Conservation (phyloP, 2,797 vertebrate genomes). For the Ceryle rudis region DNA sequence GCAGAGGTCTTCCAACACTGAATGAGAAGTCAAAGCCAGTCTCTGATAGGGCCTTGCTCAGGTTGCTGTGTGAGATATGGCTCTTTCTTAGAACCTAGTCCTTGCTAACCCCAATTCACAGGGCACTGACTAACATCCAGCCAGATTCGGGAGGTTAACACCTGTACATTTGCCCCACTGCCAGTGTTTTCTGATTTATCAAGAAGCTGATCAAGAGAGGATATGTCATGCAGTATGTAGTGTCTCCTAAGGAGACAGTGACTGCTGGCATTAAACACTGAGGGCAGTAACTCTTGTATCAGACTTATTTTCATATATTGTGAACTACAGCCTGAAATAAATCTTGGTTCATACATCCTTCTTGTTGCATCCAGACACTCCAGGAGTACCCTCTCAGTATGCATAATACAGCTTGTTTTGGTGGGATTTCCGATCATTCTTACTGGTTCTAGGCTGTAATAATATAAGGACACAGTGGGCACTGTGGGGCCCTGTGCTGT, state of each 20-base stretch:
- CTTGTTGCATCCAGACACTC: neutral
- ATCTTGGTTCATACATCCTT: neutral
- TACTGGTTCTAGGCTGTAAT: neutral
- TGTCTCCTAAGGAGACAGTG: neutral
- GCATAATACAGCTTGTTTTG: neutral
- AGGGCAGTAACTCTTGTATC: neutral
- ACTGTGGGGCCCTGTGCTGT: fast-evolving
- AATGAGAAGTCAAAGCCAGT: neutral
- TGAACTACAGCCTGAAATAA: neutral
- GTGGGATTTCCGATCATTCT: fast-evolving
- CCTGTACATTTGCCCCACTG: neutral
- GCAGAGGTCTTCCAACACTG: neutral
- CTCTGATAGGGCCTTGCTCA: neutral
- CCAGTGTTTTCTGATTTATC: neutral
- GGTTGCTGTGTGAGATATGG: neutral
- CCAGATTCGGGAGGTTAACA: neutral
- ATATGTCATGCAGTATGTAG: neutral
- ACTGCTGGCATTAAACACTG: neutral
- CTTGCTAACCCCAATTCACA: neutral
- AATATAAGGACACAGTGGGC: neutral
- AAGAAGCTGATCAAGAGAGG: neutral
- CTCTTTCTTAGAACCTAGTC: neutral
- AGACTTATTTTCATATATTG: neutral
- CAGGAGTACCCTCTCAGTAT: neutral
- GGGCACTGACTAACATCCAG: neutral